A percentile compares a stretch with the other conserved stretches of the same genome.
phyloP scores from a whole-genome alignment of 2,888 invertebrate genomes.

The Dermolepida albohirtum region DNA sequence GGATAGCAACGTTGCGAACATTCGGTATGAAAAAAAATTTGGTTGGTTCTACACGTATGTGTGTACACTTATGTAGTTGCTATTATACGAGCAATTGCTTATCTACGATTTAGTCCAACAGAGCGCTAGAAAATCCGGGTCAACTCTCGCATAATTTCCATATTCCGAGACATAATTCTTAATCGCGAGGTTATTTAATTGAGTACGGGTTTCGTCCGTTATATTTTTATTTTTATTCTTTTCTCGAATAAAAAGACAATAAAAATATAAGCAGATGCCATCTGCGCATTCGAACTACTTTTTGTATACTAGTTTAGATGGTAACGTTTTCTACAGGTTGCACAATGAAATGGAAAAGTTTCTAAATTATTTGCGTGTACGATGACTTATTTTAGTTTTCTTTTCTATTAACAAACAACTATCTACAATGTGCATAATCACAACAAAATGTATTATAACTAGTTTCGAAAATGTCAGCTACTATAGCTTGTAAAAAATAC shows the following conservation, averaged over 20 bases:
- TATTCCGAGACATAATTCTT: constrained; percentile 33
- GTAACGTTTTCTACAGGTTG: no score
- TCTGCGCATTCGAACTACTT: not conserved
- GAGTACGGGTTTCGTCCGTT: constrained; percentile 5
- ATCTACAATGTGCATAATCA: no score
- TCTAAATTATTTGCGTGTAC: no score
- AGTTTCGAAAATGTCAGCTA: no score
- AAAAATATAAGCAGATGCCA: constrained; percentile 17
- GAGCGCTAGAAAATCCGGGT: constrained; percentile 25
- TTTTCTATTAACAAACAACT: no score
- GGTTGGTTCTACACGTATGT: not conserved
- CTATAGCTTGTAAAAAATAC: no score
- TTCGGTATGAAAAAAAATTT: constrained; percentile 44
- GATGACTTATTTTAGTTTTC: no score
- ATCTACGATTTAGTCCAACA: not conserved
- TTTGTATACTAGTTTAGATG: no score
- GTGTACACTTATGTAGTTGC: not conserved
- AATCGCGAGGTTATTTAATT: constrained; percentile 4
- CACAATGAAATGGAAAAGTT: no score
- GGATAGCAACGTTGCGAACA: constrained; percentile 48
- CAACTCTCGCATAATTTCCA: constrained; percentile 39
- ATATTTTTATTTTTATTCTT: not conserved
- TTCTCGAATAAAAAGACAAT: constrained; percentile 20
- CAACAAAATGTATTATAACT: no score
- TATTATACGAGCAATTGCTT: not conserved